Percentiles rank a stretch among this genome's conserved stretches.
Conservation (phyloP, 2,797 vertebrate genomes). For the Odontamblyopus lacepedii region DNA sequence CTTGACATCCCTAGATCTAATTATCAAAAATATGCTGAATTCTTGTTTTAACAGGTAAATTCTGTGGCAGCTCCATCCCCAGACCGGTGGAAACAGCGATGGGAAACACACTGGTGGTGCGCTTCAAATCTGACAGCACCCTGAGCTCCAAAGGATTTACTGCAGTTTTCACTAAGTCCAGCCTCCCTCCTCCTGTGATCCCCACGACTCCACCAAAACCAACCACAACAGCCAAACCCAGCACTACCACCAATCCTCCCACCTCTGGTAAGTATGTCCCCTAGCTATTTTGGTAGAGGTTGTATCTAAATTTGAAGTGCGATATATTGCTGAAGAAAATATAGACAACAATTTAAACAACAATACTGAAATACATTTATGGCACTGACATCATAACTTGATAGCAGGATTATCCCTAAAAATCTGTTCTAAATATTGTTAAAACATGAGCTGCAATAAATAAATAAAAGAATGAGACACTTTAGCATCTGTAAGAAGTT, state of each 20-base stretch:
- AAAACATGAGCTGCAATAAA: too few relatives aligned
- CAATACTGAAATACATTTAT: too few relatives aligned
- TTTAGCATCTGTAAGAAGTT: too few relatives aligned
- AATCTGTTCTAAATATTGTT: too few relatives aligned
- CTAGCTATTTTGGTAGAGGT: background rate
- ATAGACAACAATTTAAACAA: too few relatives aligned
- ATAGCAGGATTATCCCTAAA: too few relatives aligned
- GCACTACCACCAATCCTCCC: slow-evolving; percentile 11
- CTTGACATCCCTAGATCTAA: too few relatives aligned
- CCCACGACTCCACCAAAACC: slow-evolving; percentile 33
- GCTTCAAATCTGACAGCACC: slow-evolving; percentile 71
- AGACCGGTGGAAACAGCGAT: slow-evolving; percentile 57
- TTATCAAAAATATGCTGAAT: background rate
- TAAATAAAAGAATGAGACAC: too few relatives aligned
- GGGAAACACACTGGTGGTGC: slow-evolving; percentile 69
- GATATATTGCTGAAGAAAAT: too few relatives aligned
- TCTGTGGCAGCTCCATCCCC: slow-evolving; percentile 72
- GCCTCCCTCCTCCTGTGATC: slow-evolving; percentile 47
- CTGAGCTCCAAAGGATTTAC: slow-evolving; percentile 71
- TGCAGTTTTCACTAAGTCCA: slow-evolving; percentile 68
- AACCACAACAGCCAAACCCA: slow-evolving; percentile 4
- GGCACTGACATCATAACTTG: too few relatives aligned
- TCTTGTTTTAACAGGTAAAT: slow-evolving; percentile 58
- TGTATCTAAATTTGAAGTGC: too few relatives aligned
- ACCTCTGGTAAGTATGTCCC: slow-evolving; percentile 49